Evolutionary conservation across 2,113 vertebrate genomes (phyloP).

Genomic region (Halichoeres trimaculatus): DNA sequence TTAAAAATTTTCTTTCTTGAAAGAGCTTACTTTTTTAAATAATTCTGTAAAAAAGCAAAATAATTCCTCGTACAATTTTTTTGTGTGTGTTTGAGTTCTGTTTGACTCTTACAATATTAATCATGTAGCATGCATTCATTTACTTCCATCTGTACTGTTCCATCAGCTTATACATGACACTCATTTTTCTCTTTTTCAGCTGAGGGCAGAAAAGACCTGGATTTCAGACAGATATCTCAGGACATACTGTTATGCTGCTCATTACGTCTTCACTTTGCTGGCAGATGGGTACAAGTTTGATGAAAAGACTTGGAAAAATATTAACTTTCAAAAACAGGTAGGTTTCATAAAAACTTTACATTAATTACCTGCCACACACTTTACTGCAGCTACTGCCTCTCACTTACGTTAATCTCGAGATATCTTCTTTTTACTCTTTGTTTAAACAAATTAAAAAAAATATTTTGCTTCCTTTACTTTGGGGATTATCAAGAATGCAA

Average conservation of each 20-base stretch:
- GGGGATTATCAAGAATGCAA: background rate
- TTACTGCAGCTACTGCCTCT: no score
- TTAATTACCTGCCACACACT: background rate
- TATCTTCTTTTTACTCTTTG: no score
- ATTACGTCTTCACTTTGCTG: conserved; percentile 89
- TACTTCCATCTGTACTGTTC: no score
- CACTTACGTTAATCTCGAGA: no score
- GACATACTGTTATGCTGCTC: conserved; percentile 90
- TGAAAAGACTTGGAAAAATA: conserved; percentile 85
- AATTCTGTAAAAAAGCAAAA: no score
- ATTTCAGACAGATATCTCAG: conserved; percentile 82
- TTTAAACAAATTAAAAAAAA: background rate
- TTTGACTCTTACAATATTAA: no score
- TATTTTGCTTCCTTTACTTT: background rate
- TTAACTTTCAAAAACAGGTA: conserved; percentile 90
- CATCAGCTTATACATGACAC: background rate
- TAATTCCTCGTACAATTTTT: no score
- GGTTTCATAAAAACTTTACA: background rate
- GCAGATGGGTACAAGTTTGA: conserved; percentile 91
- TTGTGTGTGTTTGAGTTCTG: no score
- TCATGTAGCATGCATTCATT: no score
- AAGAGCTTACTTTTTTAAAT: no score
- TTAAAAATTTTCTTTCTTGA: no score
- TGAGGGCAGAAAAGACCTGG: conserved; percentile 75
- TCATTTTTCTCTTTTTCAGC: conserved; percentile 75